Percentiles rank a stretch among this genome's conserved stretches.
phyloP scores from a whole-genome alignment of 2,797 vertebrate genomes.

The Galagoides demidoff region DNA sequence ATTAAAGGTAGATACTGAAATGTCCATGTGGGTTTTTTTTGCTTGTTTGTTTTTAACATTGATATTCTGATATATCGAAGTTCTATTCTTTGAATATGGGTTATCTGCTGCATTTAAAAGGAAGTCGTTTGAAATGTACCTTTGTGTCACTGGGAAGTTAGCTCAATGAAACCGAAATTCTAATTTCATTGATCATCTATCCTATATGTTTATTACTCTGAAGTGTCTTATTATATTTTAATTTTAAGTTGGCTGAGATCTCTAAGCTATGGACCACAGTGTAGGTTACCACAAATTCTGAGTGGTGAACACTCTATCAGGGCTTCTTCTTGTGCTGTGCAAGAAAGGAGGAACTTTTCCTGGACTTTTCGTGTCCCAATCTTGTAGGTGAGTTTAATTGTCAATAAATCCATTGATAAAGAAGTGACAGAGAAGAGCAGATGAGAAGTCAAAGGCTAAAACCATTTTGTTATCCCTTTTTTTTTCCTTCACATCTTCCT shows the following conservation, averaged over 20 bases:
- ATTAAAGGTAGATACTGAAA: neutral
- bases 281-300: neutral
- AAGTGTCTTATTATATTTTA: neutral
- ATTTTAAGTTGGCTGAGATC: neutral
- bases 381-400: neutral
- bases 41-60: neutral
- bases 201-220: neutral
- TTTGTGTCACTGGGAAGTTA: neutral
- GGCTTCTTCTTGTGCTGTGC: neutral
- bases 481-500: neutral
- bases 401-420: neutral
- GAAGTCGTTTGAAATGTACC: neutral
- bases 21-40: constrained; percentile 24
- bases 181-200: neutral
- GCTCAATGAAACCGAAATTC: neutral
- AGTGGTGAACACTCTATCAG: too few relatives aligned
- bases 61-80: neutral
- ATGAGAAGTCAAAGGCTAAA: neutral
- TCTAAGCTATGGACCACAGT: neutral
- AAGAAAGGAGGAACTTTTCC: neutral
- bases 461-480: neutral
- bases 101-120: neutral
- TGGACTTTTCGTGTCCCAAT: neutral
- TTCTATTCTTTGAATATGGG: neutral
- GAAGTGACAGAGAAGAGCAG: neutral